Conservation (phyloP, 2,797 vertebrate genomes). For the Enteromius fasciolatus region DNA sequence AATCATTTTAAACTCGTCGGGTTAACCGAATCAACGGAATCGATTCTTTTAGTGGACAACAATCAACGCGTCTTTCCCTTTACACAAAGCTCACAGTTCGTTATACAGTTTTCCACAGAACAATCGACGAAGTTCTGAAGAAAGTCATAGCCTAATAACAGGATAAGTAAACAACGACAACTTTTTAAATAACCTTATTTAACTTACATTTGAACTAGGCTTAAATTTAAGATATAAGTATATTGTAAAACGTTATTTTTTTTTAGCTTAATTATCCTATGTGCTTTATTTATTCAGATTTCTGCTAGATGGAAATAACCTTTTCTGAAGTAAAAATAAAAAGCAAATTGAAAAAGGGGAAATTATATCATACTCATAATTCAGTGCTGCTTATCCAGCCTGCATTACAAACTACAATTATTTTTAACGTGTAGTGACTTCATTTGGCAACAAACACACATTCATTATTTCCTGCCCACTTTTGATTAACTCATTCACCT, state of each 20-base stretch:
- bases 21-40: background rate
- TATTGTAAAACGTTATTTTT: background rate
- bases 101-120: background rate
- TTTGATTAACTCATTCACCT: conserved; percentile 21
- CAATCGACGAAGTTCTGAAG: background rate
- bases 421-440: conserved; percentile 17
- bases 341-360: background rate
- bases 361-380: background rate
- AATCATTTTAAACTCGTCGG: background rate
- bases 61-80: background rate
- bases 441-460: background rate
- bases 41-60: background rate
- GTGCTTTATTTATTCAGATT: background rate
- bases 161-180: background rate
- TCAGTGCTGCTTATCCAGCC: background rate
- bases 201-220: background rate
- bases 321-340: background rate
- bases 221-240: background rate
- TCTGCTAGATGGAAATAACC: background rate
- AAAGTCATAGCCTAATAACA: background rate
- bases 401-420: background rate
- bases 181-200: background rate
- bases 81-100: background rate
- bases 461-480: conserved; percentile 27
- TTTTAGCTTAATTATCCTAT: background rate